Conservation (phyloP, 2,888 invertebrate species). For the Lapara coniferarum region DNA sequence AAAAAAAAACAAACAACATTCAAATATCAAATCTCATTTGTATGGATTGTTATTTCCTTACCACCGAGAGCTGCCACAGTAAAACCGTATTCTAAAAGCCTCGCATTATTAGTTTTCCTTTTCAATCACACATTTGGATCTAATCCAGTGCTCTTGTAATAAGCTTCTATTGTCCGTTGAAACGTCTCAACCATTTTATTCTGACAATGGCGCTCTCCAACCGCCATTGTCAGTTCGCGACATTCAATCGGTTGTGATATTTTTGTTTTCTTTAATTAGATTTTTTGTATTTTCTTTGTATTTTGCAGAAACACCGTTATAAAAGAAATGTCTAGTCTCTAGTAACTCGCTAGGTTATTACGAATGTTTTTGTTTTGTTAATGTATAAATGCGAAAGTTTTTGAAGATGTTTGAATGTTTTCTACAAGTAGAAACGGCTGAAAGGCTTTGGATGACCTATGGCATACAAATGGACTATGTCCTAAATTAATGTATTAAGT, state of each 20-base stretch:
- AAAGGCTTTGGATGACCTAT: too few species aligned
- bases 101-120: neutral
- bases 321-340: too few species aligned
- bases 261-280: slow-evolving; percentile 18
- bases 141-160: slow-evolving; percentile 10
- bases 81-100: neutral
- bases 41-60: too few species aligned
- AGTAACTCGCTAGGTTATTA: neutral
- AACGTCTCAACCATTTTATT: slow-evolving; percentile 20
- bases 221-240: slow-evolving; percentile 1
- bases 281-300: neutral
- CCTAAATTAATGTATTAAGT: too few species aligned
- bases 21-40: too few species aligned
- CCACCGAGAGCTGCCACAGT: neutral
- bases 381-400: too few species aligned
- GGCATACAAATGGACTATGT: too few species aligned
- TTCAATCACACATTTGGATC: slow-evolving; percentile 4
- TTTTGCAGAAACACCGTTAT: neutral
- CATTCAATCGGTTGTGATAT: slow-evolving; percentile 10
- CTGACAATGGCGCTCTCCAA: slow-evolving; percentile 11
- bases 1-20: too few species aligned
- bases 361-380: too few species aligned
- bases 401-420: too few species aligned
- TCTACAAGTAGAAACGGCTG: too few species aligned
- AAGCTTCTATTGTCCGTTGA: slow-evolving; percentile 12